A percentile compares a stretch with the other conserved stretches of the same genome.
These are phyloP conservation scores for Eristalis arbustorum DNA, from an alignment of 2,888 invertebrate genomes.

Conservation along the genomic window DNA sequence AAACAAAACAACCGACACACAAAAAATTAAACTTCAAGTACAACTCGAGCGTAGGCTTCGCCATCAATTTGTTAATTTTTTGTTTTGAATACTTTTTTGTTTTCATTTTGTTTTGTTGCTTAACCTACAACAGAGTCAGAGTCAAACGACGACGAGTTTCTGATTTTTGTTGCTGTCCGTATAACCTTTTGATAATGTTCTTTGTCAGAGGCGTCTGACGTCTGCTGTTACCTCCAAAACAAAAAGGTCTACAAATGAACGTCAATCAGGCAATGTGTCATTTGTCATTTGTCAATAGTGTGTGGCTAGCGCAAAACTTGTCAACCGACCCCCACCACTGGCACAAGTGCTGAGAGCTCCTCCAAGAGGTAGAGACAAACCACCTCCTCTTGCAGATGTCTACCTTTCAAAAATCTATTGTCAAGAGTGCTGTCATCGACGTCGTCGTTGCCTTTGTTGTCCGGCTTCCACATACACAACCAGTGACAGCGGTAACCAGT, in stretches of 20 bases:
- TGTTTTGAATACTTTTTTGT: neutral
- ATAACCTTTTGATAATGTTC: neutral
- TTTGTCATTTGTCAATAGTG: too few relatives aligned
- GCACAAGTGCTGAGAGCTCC: too few relatives aligned
- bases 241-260: neutral
- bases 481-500: neutral
- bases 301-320: neutral
- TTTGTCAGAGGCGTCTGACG: neutral
- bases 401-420: neutral
- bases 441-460: neutral
- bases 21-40: constrained; percentile 29
- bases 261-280: neutral
- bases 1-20: neutral
- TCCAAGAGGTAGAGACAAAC: neutral
- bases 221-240: neutral
- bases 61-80: neutral
- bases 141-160: too few relatives aligned
- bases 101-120: neutral
- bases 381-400: neutral
- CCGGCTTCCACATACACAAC: neutral
- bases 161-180: neutral
- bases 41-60: constrained; percentile 10
- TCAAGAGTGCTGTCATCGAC: neutral
- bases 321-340: neutral
- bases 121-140: constrained; percentile 5